phyloP scores from a whole-genome alignment of 2,113 vertebrate genomes.

The Alosa alosa region DNA sequence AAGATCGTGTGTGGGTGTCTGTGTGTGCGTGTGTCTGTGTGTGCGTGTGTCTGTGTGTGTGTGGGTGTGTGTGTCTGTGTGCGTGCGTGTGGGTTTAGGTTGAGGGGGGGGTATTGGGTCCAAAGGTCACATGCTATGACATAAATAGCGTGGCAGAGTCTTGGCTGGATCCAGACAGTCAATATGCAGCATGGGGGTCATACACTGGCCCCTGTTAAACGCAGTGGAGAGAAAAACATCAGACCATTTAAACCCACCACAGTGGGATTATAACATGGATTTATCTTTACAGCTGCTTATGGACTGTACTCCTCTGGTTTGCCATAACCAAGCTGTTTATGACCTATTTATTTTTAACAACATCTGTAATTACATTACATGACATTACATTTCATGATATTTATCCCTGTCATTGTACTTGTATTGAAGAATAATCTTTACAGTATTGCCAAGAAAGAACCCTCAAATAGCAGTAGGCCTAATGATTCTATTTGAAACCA shows the following conservation, averaged over 20 bases:
- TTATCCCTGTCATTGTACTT: too few relatives aligned
- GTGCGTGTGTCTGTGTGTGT: not conserved
- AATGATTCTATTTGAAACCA: too few relatives aligned
- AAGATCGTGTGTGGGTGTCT: not conserved
- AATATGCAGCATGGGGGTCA: not conserved
- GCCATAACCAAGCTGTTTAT: not conserved
- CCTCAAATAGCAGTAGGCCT: too few relatives aligned
- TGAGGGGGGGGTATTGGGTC: not conserved
- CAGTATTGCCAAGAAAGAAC: too few relatives aligned
- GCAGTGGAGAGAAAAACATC: not conserved
- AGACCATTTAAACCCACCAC: not conserved
- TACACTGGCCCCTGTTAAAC: not conserved
- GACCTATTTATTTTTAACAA: not conserved
- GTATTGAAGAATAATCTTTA: too few relatives aligned
- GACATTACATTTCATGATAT: too few relatives aligned
- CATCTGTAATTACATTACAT: not conserved
- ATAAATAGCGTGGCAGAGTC: not conserved
- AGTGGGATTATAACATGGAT: not conserved
- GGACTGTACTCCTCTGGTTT: too few relatives aligned
- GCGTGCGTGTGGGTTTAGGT: not conserved
- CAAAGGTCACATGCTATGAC: not conserved
- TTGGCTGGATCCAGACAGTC: not conserved
- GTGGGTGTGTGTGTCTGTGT: constrained; percentile 6
- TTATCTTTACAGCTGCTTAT: too few relatives aligned
- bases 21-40: constrained; percentile 13